Conservation (phyloP, 2,797 vertebrate genomes). For the Aldrovandia affinis region DNA sequence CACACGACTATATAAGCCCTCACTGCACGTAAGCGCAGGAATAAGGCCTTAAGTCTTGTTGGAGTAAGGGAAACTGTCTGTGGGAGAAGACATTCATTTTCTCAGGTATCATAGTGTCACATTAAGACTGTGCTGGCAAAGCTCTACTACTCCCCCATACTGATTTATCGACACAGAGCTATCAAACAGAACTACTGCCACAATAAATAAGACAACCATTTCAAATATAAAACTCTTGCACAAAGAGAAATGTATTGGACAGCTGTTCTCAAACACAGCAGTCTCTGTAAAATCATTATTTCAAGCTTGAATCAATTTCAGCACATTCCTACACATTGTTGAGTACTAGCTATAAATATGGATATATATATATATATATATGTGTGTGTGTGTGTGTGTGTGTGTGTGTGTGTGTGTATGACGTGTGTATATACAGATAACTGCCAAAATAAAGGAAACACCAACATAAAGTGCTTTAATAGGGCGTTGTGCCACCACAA, state of each 20-base stretch:
- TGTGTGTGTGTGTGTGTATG: too few species aligned
- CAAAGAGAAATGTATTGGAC: background rate
- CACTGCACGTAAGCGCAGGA: background rate
- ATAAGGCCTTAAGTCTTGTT: conserved; percentile 11
- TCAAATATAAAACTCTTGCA: conserved; percentile 4
- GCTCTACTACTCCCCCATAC: background rate
- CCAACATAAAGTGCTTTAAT: too few species aligned
- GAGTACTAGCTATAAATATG: background rate
- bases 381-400: too few species aligned
- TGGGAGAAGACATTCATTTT: background rate
- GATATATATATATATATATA: too few species aligned
- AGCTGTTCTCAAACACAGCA: background rate
- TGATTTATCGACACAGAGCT: background rate
- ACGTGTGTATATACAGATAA: too few species aligned
- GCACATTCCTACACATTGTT: background rate
- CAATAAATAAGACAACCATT: conserved; percentile 6
- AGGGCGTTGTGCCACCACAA: too few species aligned
- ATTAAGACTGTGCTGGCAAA: conserved; percentile 1
- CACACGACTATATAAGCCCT: background rate
- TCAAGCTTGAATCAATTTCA: background rate
- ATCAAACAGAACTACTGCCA: conserved; percentile 18
- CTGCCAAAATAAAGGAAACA: too few species aligned
- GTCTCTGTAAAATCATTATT: background rate
- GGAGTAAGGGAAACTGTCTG: background rate
- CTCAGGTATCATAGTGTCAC: background rate